Conservation (phyloP, 2,113 vertebrate species). For the Psilopsiagon aurifrons region DNA sequence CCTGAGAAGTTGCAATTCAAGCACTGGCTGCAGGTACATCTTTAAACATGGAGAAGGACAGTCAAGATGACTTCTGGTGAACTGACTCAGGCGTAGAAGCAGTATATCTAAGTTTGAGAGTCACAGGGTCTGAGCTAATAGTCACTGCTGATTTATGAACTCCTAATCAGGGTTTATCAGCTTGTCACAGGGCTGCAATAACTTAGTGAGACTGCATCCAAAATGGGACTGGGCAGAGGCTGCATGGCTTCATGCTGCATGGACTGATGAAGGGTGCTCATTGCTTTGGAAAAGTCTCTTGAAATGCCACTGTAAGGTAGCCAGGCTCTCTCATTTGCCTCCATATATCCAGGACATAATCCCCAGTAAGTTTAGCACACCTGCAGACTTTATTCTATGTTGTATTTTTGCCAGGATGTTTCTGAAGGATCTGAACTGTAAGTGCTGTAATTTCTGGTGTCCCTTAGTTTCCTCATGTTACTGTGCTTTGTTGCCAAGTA, state of each 20-base stretch:
- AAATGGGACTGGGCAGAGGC: rapidly evolving
- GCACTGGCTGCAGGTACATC: neutral
- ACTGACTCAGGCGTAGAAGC: neutral
- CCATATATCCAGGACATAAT: neutral
- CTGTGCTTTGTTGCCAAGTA: neutral
- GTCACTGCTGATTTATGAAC: neutral
- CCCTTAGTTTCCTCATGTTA: neutral
- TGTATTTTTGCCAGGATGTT: neutral
- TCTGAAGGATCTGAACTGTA: neutral
- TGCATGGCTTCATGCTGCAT: neutral
- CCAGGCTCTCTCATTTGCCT: neutral
- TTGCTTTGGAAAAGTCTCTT: neutral
- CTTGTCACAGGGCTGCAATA: neutral
- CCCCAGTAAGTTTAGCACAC: rapidly evolving
- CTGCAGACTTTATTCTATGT: neutral
- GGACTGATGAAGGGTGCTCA: neutral
- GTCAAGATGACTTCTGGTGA: neutral
- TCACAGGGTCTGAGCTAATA: neutral
- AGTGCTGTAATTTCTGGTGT: neutral
- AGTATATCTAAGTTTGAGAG: neutral
- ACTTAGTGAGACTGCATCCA: neutral
- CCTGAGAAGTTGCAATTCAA: neutral
- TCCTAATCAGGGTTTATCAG: neutral
- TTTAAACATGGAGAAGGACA: neutral
- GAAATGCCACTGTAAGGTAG: neutral